Conservation (phyloP, 1,140 invertebrate genomes). For the Drosophila kepulauana region DNA sequence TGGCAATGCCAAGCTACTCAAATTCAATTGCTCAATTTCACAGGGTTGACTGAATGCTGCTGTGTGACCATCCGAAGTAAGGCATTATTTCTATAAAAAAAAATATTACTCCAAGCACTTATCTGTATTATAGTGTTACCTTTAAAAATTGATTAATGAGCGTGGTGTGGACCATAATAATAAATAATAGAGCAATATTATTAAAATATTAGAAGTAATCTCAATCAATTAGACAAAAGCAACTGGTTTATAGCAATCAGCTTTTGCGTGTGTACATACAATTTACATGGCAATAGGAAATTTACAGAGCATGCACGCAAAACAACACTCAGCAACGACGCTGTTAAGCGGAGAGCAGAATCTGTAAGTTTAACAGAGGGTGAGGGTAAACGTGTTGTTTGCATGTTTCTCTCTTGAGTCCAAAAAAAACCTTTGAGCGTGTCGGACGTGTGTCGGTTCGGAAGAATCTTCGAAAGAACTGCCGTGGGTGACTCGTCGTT, state of each 20-base stretch:
- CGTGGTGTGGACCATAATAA: no score
- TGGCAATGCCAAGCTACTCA: slow-evolving; percentile 11
- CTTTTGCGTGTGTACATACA: neutral
- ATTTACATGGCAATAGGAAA: neutral
- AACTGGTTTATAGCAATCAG: neutral
- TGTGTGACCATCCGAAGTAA: neutral
- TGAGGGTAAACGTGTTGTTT: slow-evolving; percentile 26
- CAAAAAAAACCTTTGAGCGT: slow-evolving; percentile 39
- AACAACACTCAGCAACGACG: neutral
- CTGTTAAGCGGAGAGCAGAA: slow-evolving; percentile 18
- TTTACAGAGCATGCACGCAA: neutral
- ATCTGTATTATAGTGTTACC: neutral
- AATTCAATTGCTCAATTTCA: slow-evolving; percentile 3
- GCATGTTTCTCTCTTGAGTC: slow-evolving; percentile 39
- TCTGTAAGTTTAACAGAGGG: slow-evolving; percentile 28
- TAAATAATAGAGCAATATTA: no score
- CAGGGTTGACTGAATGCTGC: slow-evolving; percentile 1
- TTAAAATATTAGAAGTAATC: no score
- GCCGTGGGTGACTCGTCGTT: slow-evolving; percentile 41
- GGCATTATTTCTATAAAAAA: neutral
- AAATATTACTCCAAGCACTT: no score
- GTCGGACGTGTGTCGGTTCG: slow-evolving; percentile 37
- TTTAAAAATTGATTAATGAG: no score
- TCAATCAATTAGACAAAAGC: no score
- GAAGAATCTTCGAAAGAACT: slow-evolving; percentile 21